phyloP scores from a whole-genome alignment of 2,888 invertebrate species.

The Atrina japonica region DNA sequence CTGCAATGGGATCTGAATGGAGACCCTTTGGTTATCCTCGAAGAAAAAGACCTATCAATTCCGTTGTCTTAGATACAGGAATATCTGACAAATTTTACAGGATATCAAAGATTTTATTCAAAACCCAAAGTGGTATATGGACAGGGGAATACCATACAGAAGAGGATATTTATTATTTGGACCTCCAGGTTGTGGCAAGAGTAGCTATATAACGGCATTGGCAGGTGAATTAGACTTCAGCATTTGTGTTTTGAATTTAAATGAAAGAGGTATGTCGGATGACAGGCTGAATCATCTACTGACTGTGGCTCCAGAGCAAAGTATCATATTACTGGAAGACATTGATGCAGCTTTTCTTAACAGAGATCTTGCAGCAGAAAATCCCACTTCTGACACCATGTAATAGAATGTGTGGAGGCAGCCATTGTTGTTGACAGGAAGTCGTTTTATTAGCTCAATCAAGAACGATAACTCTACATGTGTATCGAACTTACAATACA shows the following conservation, averaged over 20 bases:
- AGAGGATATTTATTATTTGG: conserved; percentile 97
- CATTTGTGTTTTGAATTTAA: conserved; percentile 97
- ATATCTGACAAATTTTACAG: conserved; percentile 88
- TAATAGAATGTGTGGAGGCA: too few species aligned
- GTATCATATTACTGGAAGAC: conserved; percentile 97
- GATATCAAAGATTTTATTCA: conserved; percentile 96
- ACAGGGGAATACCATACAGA: conserved; percentile 93
- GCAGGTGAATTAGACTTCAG: conserved; percentile 94
- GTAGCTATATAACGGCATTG: conserved; percentile 94
- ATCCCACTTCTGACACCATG: too few species aligned
- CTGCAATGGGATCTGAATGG: conserved; percentile 98
- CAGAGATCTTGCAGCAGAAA: conserved; percentile 83
- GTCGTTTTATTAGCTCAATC: too few species aligned
- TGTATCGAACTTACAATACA: too few species aligned
- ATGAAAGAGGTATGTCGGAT: conserved; percentile 96
- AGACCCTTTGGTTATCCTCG: conserved; percentile 96
- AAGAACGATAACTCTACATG: too few species aligned
- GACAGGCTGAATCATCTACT: conserved; percentile 95
- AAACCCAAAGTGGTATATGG: conserved; percentile 95
- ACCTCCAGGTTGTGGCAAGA: conserved; percentile 99
- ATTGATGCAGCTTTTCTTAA: conserved; percentile 86
- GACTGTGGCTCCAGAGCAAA: conserved; percentile 93
- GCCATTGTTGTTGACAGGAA: too few species aligned
- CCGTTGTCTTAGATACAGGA: conserved; percentile 90
- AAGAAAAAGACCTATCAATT: conserved; percentile 90